phyloP scores from a whole-genome alignment of 2,888 invertebrate species.

The Callinectes sapidus region DNA sequence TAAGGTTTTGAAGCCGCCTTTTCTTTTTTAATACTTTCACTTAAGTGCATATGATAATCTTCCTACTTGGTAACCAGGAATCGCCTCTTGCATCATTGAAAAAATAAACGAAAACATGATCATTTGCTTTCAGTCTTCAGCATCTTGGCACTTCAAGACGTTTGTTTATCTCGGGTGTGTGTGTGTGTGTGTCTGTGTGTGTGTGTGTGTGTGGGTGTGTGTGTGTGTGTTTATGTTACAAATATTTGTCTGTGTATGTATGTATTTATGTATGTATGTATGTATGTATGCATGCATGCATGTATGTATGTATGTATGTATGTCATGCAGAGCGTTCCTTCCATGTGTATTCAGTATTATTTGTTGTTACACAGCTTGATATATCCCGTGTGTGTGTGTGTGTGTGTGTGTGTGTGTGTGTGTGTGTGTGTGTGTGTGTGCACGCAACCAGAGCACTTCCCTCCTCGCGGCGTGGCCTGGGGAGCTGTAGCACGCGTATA shows the following conservation, averaged over 20 bases:
- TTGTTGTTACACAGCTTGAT: no score
- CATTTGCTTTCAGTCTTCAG: background rate
- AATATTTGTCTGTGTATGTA: background rate
- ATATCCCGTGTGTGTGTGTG: background rate
- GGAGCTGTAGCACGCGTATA: background rate
- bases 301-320: background rate
- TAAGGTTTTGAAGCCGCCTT: background rate
- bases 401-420: constrained; percentile 22
- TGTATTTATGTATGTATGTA: background rate
- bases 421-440: constrained; percentile 17
- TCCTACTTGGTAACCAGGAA: background rate
- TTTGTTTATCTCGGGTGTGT: background rate
- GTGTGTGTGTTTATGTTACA: no score
- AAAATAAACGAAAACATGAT: background rate
- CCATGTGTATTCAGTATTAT: no score
- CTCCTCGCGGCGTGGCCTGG: background rate
- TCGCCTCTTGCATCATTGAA: no score
- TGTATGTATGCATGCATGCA: background rate
- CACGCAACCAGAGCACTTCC: background rate
- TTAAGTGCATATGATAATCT: background rate
- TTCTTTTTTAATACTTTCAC: background rate
- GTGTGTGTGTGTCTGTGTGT: background rate
- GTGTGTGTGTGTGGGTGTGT: background rate
- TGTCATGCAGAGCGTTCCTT: background rate
- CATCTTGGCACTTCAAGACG: background rate